Evolutionary conservation across 2,888 invertebrate species (phyloP), one percentile per base, ranked within the genome.

Genomic region (Aspidiotus destructor): DNA sequence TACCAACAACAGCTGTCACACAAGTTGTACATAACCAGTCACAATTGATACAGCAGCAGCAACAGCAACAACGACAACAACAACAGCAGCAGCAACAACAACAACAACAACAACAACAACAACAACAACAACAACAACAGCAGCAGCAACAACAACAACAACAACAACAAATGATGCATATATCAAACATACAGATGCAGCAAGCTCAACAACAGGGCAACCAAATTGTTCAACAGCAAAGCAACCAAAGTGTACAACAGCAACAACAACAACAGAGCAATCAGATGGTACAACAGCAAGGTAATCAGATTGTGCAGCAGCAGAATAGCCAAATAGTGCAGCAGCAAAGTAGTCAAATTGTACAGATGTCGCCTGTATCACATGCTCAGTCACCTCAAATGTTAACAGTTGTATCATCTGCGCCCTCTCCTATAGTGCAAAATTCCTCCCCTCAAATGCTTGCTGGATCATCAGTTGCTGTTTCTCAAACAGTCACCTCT

Each of bases 161-260:
- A 2, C 65, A 67, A 62, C 62, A 69, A 11, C 65, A 67, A 62
- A 16, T 64, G 42, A 17, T 65, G 15, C 61, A 69, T 57, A 55
- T 69, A 41, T 62, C 69, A 41, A 55, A 55, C 28, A 41, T 61
- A n/a, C 69, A 69, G 42, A 41, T 54, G 57, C 69, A 71, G 41
- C 58, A 68, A 42, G 68, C 77, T 41, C 74, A 75, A 15, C 78
- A 77, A 58, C 73, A 77, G 65, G 72, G 70, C 53, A 72, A 73
- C 16, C 73, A 73, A 58, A 72, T 73, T 67, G 55, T 71, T 8
- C 67, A 70, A 16, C 74, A 74, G 52, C 72, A 71, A 61, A 65
- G 70, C 42, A 72, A 73, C 57, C 74, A 75, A 28, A 71, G 71
- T 44, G 70, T 71, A 57, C 72, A 71, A 60, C 73, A 73, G 8